phyloP scores from a whole-genome alignment of 2,888 invertebrate genomes.

The Flexamia atlantica region DNA sequence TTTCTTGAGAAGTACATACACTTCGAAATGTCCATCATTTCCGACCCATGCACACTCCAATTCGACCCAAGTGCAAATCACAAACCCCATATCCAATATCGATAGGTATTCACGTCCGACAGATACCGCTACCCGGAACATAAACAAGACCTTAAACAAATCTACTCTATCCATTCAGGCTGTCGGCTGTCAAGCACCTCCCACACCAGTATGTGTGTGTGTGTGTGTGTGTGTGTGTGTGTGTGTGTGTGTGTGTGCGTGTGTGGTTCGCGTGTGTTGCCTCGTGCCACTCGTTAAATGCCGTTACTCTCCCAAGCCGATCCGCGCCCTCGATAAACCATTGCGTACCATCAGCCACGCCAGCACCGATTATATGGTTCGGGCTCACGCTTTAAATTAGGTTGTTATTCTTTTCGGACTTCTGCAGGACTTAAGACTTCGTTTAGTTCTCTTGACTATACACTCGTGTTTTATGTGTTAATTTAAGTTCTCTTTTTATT shows the following conservation, averaged over 20 bases:
- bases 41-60: neutral
- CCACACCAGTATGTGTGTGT: conserved; percentile 21
- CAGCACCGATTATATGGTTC: conserved; percentile 4
- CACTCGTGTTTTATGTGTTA: no score
- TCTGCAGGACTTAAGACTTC: neutral
- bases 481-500: no score
- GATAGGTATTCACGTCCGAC: neutral
- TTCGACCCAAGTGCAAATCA: neutral
- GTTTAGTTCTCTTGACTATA: neutral
- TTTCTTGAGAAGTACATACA: no score
- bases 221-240: conserved; percentile 14
- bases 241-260: conserved; percentile 4
- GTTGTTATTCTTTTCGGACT: neutral
- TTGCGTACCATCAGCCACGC: no score
- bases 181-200: conserved; percentile 9
- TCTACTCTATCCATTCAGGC: neutral
- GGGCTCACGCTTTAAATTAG: neutral
- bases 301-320: conserved; percentile 41
- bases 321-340: conserved; percentile 39
- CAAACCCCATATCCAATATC: neutral
- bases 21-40: no score
- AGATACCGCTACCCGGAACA: neutral
- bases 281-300: conserved; percentile 28
- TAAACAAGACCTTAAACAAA: conserved; percentile 25
- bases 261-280: conserved; percentile 25